Evolutionary conservation across 2,113 vertebrate species (phyloP).

Genomic region (Gulo gulo): DNA sequence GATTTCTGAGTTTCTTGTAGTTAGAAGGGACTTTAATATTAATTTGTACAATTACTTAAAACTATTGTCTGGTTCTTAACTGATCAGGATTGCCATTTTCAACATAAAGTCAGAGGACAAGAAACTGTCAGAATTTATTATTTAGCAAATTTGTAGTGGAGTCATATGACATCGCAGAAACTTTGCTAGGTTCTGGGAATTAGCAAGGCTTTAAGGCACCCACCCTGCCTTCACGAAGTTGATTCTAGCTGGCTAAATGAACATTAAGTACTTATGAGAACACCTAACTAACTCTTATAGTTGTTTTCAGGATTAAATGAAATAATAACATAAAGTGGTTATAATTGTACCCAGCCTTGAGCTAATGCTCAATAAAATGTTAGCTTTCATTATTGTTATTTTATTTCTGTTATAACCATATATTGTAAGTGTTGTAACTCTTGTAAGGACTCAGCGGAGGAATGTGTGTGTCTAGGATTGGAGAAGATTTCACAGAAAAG

Average conservation of each 20-base stretch:
- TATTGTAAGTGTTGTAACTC: not conserved
- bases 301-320: conserved; percentile 27
- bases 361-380: conserved; percentile 37
- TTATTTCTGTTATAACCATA: not conserved
- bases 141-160: not conserved
- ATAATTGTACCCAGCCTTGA: not conserved
- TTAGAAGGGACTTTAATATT: conserved; percentile 37
- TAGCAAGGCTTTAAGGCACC: not conserved
- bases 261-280: conserved; percentile 1
- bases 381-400: not conserved
- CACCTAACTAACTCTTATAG: not conserved
- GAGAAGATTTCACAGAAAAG: conserved; percentile 28
- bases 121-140: conserved; percentile 28
- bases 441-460: conserved; percentile 21
- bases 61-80: not conserved
- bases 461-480: not conserved
- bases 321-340: conserved; percentile 1
- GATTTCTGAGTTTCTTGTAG: conserved; percentile 17
- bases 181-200: not conserved
- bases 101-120: conserved; percentile 1
- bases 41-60: conserved; percentile 17
- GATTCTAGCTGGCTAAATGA: not conserved
- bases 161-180: not conserved
- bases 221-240: not conserved
- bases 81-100: conserved; percentile 23